Base-by-base conservation (phyloP, 2,113 vertebrate species). In the Podiceps cristatus region DNA sequence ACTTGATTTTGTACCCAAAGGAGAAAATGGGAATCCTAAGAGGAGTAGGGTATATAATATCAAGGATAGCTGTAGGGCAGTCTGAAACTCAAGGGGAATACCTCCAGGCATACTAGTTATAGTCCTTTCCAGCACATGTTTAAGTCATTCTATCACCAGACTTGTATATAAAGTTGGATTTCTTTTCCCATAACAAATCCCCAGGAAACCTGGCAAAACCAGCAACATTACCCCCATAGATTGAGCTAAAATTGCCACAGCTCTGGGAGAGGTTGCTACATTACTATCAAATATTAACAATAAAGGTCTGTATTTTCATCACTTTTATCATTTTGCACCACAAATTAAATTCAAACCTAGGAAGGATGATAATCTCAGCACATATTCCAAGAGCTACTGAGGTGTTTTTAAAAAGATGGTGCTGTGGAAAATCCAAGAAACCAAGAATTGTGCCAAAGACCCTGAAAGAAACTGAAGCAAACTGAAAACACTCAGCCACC, bases 311-410 rank as follows among this genome's bases (percentile, higher is more conserved):
- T 27, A 45, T 77, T 83, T 97, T 75, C 52, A 71, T 74, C 2
- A 56, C 20, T 86, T 94, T 69, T 91, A 87, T 66, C 50, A 84
- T 35, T 93, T 77, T 73, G 18, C 52, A 88, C 40, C 55, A 71
- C 55, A 87, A 94, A 91, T 82, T 77, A 85, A 90, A 92, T 88
- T 92, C 82, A 94, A 86, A 77, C n/a, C 77, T 71, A 91, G n/a
- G 60, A 80, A 88, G 52, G 27, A 80, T 0, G 0, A 60, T 58
- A 88, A 93, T 82, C 56, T 90, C 42, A 80, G 67, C 42, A 85
- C 33, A 42, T 66, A 87, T 85, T 93, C 94, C 35, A 90, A 87
- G 52, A 92, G 18, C 40, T 77, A 55, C 55, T 86, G 37, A n/a
- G 33, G 45, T 64, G 59, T 49, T 95, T 94, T 76, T 42, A 92